Evolutionary conservation across 1,140 invertebrate species (phyloP), one percentile per base, ranked within the genome.

Genomic region (Drosophila simulans): DNA sequence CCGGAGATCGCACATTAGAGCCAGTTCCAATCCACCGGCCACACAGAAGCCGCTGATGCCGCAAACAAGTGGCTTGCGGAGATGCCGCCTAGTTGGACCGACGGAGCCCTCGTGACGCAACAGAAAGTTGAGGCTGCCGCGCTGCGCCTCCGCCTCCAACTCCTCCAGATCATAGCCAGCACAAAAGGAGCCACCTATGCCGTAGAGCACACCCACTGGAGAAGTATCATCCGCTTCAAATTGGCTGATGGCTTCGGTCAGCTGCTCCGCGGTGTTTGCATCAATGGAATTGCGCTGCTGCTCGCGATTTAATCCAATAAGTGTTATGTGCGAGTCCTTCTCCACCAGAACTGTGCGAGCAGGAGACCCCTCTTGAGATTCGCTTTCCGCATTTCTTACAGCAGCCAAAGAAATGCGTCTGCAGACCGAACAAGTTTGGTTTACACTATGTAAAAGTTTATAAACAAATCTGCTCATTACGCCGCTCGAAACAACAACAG

Each of bases 141-240:
- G 76, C 20, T 74, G 40, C 2, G 75, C 69, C 48, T 91, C 75
- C 20, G 72, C 65, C 22, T 77, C 75, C 49, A 97, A 92, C 79
- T 96, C 95, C 68, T 95, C 93, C 27, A 96, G 94, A 93, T 98
- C 97, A 93, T 95, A 97, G 5, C 98, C 98, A 27, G 97, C 95
- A 92, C 96, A 98, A 92, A 99, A 98, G 71, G 95, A 96, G 8
- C 97, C 97, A 31, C 97, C 97, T 86, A 95, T 94, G 22, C 98
- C 98, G 93, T 98, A 95, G 5, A 99, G 93, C 8, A 99, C 95
- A 17, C 95, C 96, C 4, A 96, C 95, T 57, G 93, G 92, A 0
- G 95, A 93, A 0, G 93, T 92, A 3, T 94, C 80, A 91, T 98
- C 96, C 56, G 94, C 94, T 73, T 98, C 97, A 93, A 98, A 98